Conservation (phyloP, 2,113 vertebrate genomes). For the Catharus minimus region DNA sequence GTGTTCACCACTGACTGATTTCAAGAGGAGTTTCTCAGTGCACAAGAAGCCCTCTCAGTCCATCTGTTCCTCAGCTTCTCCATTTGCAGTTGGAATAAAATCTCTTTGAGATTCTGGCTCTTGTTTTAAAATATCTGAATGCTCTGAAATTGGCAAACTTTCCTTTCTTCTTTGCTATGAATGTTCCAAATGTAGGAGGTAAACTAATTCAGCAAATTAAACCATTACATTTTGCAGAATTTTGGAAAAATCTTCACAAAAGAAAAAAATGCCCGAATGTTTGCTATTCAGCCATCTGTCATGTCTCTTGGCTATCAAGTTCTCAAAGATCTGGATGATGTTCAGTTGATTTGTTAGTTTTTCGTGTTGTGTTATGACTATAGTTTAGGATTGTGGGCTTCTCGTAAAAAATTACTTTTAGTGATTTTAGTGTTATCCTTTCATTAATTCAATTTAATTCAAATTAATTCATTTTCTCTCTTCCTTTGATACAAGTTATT, state of each 20-base stretch:
- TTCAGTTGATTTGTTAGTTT: background rate
- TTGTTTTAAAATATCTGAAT: background rate
- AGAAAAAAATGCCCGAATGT: background rate
- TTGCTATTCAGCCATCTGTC: constrained; percentile 5
- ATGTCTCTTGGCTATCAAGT: background rate
- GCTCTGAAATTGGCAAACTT: background rate
- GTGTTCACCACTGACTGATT: background rate
- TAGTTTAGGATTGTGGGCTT: background rate
- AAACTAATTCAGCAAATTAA: constrained; percentile 26
- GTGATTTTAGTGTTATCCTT: background rate
- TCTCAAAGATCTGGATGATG: background rate
- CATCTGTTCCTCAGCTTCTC: constrained; percentile 14
- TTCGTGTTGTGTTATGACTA: background rate
- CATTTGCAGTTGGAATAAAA: background rate
- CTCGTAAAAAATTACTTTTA: background rate
- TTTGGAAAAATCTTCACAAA: background rate
- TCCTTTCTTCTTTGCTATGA: background rate
- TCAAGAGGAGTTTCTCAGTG: background rate
- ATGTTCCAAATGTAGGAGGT: background rate
- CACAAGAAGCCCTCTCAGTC: background rate
- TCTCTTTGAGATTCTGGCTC: background rate
- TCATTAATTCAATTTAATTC: background rate
- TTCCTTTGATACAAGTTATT: background rate
- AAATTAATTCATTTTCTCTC: background rate
- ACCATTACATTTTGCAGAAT: background rate